Evolutionary conservation across 2,797 vertebrate genomes (phyloP), one percentile per base, ranked within the genome.

Genomic region (Jordanella pulchra): DNA sequence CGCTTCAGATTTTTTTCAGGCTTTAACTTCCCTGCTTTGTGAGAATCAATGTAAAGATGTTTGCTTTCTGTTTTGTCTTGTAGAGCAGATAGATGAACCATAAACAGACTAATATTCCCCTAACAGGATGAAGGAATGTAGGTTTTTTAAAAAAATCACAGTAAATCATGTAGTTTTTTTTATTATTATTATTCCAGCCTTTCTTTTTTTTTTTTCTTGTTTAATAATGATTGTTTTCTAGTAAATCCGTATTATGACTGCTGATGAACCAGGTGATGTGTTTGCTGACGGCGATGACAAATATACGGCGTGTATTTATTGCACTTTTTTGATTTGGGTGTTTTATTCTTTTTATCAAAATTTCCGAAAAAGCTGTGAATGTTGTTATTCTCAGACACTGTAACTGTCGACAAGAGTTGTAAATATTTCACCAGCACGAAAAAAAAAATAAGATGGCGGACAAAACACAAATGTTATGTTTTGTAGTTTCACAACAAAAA

Each of bases 401-500:
- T 92, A 65, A 92, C 86, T 92, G 92, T 94, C 89, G 73, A 91
- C 87, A 88, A 93, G 90, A 93, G 89, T 88, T 95, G 95, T 95
- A 95, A 92, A 95, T 95, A 95, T 92, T 90, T 94, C 93, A 95
- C 93, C 92, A 95, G 94, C 94, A 94, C 90, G 92, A 91, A 90
- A 92, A 92, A 91, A 91, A 91, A 80, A 42, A 51, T n/a, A n/a
- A 42, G 35, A 42, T 2, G 69, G 48, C 47, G 64, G 74, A 45
- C 58, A 64, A 55, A 32, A 83, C 81, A 74, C 47, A 86, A 80
- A 90, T 75, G 53, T 84, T 84, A 91, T 94, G 89, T 95, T 95
- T 95, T 95, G 93, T 95, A 95, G 93, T 93, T 94, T 94, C 93
- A 94, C 94, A 93, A 93, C 85, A 93, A 95, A 95, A 94, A 92